Base-by-base conservation (phyloP, 2,888 invertebrate species). In the Onthophagus sagittarius region DNA sequence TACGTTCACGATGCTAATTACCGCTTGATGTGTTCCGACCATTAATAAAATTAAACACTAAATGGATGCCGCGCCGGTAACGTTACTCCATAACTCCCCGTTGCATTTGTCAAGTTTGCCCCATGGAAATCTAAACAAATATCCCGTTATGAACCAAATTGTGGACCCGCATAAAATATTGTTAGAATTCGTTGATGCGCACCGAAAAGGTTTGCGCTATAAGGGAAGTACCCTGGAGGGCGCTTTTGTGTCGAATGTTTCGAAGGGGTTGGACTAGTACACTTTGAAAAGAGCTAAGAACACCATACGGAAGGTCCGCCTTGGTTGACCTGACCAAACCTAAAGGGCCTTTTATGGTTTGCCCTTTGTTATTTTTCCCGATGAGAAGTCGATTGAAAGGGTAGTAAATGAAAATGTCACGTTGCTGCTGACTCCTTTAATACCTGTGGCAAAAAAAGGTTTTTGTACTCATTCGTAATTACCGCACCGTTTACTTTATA, bases 351-450 rank as follows among this genome's bases (percentile, higher is more conserved):
- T 53, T 53, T 53, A 53, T 53, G 39, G 39, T 53, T 53, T 53
- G 39, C 67, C 31, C 23, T 31, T 67, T 67, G 67, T 67, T 67
- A 67, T 67, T 67, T 32, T 67, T 31, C n/a, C 15, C 64, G 64
- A 64, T 64, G 64, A 64, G 64, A 64, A 64, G 39, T 53, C 39
- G 39, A 53, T 53, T 4, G 64, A 64, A 67, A 67, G 67, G 32
- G 32, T 67, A 23, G n/a, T 67, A 67, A 67, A 67, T 67, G 67
- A 67, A 64, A 67, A 67, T 67, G 67, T 67, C 67, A 23, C n/a
- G 67, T 67, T 53, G 39, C 39, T 11, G 39, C 7, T 53, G 39
- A 53, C 39, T 53, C 11, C 6, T 53, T 53, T 53, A 53, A 53
- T 53, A 53, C 11, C 39, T 53, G 23, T 23, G 23, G 23, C 1